Conservation (phyloP, 2,888 invertebrate species). For the Troglohyphantes excavatus region DNA sequence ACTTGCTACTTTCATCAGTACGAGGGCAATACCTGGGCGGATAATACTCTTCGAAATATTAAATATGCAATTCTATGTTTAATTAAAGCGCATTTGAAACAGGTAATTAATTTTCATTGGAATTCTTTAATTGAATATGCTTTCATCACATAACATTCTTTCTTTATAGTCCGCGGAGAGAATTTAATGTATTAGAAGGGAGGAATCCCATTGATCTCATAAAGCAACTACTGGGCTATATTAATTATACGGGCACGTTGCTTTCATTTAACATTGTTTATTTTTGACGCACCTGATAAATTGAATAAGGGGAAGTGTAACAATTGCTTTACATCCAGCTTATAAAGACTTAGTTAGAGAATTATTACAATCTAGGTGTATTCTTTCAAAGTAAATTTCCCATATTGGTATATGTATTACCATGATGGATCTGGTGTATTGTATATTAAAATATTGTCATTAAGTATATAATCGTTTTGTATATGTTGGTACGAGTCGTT, state of each 20-base stretch:
- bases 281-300: conserved; percentile 23
- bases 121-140: conserved; percentile 40
- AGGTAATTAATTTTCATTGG: conserved; percentile 52
- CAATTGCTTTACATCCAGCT: too few relatives aligned
- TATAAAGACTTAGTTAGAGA: too few relatives aligned
- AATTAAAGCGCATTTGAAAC: conserved; percentile 42
- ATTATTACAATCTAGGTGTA: too few relatives aligned
- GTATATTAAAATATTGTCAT: too few relatives aligned
- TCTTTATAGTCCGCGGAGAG: background rate
- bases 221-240: background rate
- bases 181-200: conserved; percentile 19
- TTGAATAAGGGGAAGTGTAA: background rate
- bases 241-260: background rate
- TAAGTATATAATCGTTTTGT: too few relatives aligned
- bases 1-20: background rate
- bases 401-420: too few relatives aligned
- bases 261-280: background rate
- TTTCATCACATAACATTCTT: conserved; percentile 25
- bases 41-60: conserved; percentile 26
- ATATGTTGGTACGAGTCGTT: too few relatives aligned
- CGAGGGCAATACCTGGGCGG: background rate
- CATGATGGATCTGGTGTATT: too few relatives aligned
- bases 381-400: too few relatives aligned
- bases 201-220: conserved; percentile 23
- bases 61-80: conserved; percentile 29